Percentiles rank a stretch among this genome's conserved stretches.
phyloP scores from a whole-genome alignment of 2,797 vertebrate species.

The Squalus acanthias region DNA sequence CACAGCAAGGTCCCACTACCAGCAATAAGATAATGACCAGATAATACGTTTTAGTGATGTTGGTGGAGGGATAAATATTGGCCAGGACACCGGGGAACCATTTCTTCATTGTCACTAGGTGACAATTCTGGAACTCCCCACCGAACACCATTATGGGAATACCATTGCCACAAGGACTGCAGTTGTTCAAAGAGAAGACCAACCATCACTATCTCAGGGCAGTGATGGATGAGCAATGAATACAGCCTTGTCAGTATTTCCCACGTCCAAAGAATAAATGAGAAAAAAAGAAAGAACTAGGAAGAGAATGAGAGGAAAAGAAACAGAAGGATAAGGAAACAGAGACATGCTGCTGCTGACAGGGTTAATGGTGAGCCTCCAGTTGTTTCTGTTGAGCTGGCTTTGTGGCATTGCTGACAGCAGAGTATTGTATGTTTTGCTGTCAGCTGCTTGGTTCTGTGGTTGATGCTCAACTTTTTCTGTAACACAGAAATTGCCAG shows the following conservation, averaged over 20 bases:
- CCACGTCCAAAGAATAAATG: background rate
- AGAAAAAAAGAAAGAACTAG: background rate
- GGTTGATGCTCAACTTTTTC: background rate
- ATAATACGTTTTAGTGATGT: background rate
- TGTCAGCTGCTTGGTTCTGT: constrained; percentile 19
- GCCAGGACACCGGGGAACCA: background rate
- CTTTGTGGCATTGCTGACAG: constrained; percentile 25
- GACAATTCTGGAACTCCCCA: background rate
- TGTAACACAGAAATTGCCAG: background rate
- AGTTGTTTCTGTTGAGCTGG: constrained; percentile 24
- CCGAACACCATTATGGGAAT: background rate
- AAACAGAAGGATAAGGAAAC: background rate
- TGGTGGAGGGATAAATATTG: background rate
- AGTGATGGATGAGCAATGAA: background rate
- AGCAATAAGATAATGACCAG: background rate
- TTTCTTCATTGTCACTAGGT: background rate
- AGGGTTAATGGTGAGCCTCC: background rate
- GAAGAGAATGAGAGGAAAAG: background rate
- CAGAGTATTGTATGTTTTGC: constrained; percentile 8
- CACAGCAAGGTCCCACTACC: background rate
- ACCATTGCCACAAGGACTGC: background rate
- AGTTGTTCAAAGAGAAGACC: background rate
- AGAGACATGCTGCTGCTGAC: background rate
- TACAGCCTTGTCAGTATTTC: background rate
- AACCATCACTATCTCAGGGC: background rate